Conservation (phyloP, 2,888 invertebrate genomes). For the Drosophila ezoana region DNA sequence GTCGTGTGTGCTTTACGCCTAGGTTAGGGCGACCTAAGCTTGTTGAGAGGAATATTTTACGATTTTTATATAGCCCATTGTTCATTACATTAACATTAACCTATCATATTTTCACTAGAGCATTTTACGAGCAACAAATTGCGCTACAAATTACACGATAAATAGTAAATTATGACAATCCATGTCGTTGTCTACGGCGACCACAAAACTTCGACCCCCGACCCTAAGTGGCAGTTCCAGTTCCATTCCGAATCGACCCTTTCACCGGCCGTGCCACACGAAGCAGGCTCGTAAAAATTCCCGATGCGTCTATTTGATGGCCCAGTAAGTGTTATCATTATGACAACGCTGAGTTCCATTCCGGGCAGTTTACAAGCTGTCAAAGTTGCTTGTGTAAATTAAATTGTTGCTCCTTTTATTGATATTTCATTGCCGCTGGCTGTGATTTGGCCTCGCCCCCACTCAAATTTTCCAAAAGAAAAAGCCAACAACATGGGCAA, state of each 20-base stretch:
- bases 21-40: neutral
- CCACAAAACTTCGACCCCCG: constrained; percentile 43
- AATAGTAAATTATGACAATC: constrained; percentile 83
- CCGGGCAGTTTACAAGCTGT: constrained; percentile 63
- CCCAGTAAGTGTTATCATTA: constrained; percentile 80
- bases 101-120: constrained; percentile 69
- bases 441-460: constrained; percentile 57
- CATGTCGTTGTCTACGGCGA: constrained; percentile 33
- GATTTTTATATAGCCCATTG: constrained; percentile 75
- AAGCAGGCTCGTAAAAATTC: constrained; percentile 71
- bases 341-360: constrained; percentile 51
- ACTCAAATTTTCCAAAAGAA: constrained; percentile 19
- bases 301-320: constrained; percentile 78
- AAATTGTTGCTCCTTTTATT: constrained; percentile 80
- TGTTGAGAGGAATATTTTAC: constrained; percentile 56
- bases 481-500: constrained; percentile 9
- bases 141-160: constrained; percentile 83
- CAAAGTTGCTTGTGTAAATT: constrained; percentile 77
- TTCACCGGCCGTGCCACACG: constrained; percentile 43
- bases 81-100: constrained; percentile 59
- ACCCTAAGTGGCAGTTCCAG: constrained; percentile 3
- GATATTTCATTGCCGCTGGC: constrained; percentile 72
- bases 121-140: constrained; percentile 83
- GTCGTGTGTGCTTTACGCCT: neutral
- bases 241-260: constrained; percentile 53